Conservation (phyloP, 2,113 vertebrate genomes). For the Sapajus apella region DNA sequence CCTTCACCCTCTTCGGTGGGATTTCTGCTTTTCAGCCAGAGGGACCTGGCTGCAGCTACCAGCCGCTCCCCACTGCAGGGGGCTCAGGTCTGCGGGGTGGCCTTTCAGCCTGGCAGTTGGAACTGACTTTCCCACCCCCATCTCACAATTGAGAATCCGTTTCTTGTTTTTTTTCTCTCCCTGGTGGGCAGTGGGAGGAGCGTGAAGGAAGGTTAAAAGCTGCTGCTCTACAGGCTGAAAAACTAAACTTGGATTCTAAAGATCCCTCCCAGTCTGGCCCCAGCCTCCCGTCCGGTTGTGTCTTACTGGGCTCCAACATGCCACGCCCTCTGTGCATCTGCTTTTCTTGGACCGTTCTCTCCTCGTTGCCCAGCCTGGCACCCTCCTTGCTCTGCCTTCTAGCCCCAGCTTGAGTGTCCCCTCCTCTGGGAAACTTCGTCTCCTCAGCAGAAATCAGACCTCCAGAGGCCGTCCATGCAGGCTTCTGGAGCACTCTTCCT, state of each 20-base stretch:
- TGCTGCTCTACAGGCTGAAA: background rate
- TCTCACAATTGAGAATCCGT: background rate
- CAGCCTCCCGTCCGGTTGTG: background rate
- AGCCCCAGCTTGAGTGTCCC: background rate
- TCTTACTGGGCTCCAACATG: background rate
- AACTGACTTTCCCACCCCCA: background rate
- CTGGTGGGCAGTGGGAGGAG: background rate
- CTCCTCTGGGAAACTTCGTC: background rate
- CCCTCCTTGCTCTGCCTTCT: background rate
- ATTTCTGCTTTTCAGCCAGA: background rate
- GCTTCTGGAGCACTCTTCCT: background rate
- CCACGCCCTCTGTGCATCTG: background rate
- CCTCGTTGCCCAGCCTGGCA: background rate
- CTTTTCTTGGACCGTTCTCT: background rate
- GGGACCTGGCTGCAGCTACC: background rate
- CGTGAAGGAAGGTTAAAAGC: background rate
- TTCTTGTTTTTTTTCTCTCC: background rate
- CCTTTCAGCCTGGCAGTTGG: background rate
- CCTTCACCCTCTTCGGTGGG: background rate
- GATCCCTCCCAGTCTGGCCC: background rate
- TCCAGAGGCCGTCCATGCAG: background rate
- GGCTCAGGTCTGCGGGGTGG: background rate
- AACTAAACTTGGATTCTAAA: background rate
- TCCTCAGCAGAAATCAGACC: background rate
- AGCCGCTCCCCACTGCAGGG: rapidly evolving